phyloP scores from a whole-genome alignment of 2,797 vertebrate species.

The Euphonia xanthogaster region DNA sequence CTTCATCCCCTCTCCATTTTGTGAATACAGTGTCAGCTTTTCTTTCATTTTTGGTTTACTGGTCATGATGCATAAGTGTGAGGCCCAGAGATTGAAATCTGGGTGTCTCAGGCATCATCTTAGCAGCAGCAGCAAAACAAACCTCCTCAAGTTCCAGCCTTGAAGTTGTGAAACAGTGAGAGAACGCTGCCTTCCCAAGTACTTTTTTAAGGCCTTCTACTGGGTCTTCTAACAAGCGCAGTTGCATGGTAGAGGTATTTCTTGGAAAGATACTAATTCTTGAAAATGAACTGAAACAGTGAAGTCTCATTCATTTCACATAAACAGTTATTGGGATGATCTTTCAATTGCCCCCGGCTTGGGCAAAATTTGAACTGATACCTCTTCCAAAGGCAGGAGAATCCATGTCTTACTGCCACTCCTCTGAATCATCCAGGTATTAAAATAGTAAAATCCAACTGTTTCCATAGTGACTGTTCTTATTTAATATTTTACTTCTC shows the following conservation, averaged over 20 bases:
- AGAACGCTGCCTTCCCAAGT: background rate
- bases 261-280: background rate
- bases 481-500: conserved; percentile 54
- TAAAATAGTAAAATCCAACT: conserved; percentile 40
- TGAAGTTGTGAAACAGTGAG: background rate
- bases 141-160: background rate
- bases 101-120: background rate
- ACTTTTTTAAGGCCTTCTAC: background rate
- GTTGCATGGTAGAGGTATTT: background rate
- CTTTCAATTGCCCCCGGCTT: background rate
- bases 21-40: background rate
- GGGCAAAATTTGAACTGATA: background rate
- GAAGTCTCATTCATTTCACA: background rate
- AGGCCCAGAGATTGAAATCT: background rate
- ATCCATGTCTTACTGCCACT: background rate
- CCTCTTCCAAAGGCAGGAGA: background rate
- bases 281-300: background rate
- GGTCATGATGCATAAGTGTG: background rate
- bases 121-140: background rate
- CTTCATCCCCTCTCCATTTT: background rate
- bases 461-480: conserved; percentile 59
- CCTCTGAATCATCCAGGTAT: conserved; percentile 37
- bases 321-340: background rate
- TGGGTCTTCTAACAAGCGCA: background rate
- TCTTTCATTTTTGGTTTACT: background rate